These are phyloP conservation scores for Coregonus ussuriensis DNA, from an alignment of 2,797 vertebrate species.

Conservation along the genomic window DNA sequence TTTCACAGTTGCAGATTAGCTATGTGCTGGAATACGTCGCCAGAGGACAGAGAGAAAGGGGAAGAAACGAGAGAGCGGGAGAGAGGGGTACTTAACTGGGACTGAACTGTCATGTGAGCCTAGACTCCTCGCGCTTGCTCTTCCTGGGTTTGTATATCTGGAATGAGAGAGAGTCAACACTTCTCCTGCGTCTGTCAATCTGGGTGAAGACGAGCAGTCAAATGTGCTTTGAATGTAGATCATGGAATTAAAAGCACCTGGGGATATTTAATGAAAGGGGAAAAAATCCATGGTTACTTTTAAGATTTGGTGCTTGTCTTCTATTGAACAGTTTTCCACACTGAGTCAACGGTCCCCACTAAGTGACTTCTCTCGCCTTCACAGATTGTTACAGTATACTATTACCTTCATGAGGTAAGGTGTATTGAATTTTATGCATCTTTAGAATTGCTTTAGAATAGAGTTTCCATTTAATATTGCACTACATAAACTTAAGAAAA, in stretches of 20 bases:
- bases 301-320: background rate
- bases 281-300: background rate
- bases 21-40: conserved; percentile 56
- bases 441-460: background rate
- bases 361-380: too few species aligned
- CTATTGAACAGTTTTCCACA: background rate
- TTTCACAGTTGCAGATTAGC: conserved; percentile 60
- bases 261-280: conserved; percentile 8
- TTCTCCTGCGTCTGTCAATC: background rate
- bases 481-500: too few species aligned
- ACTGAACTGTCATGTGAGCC: conserved; percentile 49
- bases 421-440: conserved; percentile 15
- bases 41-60: conserved; percentile 46
- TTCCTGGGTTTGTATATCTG: conserved; percentile 18
- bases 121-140: conserved; percentile 28
- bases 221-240: conserved; percentile 12
- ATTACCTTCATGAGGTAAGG: conserved; percentile 63
- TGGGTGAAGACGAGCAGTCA: conserved; percentile 9
- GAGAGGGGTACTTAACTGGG: conserved; percentile 41
- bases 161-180: conserved; percentile 16
- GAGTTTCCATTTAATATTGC: too few species aligned
- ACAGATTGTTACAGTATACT: conserved; percentile 31
- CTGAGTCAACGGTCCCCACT: conserved; percentile 27
- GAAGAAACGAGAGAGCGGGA: background rate
- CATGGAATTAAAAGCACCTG: conserved; percentile 6